phyloP scores from a whole-genome alignment of 2,888 invertebrate species.

The Nomada hirtipes region DNA sequence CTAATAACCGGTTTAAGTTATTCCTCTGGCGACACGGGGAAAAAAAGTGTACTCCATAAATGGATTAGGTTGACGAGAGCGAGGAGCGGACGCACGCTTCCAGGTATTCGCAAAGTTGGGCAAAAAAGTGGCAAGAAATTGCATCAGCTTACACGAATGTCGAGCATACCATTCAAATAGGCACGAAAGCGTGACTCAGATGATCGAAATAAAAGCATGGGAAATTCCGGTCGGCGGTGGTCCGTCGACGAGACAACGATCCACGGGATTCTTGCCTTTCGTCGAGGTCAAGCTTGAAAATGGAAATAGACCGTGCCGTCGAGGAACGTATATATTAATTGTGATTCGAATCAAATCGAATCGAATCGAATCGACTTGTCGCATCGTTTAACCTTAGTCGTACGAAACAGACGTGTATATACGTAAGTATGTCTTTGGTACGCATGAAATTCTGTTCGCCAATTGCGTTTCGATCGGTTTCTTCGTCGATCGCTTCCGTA shows the following conservation, averaged over 20 bases:
- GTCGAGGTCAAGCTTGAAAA: background rate
- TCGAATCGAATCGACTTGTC: slow-evolving; percentile 5
- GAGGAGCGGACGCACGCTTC: slow-evolving; percentile 7
- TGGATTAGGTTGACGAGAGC: slow-evolving; percentile 18
- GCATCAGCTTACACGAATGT: slow-evolving; percentile 38
- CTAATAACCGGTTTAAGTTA: slow-evolving; percentile 50
- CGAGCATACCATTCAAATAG: slow-evolving; percentile 27
- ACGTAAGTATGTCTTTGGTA: background rate
- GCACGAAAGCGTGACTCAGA: slow-evolving; percentile 26
- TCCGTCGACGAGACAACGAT: background rate
- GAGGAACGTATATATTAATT: slow-evolving; percentile 16
- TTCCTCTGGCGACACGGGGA: background rate
- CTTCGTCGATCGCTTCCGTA: too few species aligned
- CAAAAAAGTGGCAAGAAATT: slow-evolving; percentile 44
- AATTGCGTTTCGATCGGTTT: background rate
- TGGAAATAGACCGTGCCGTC: slow-evolving; percentile 11
- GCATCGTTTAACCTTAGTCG: slow-evolving; percentile 31
- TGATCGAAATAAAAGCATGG: slow-evolving; percentile 27
- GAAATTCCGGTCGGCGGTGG: slow-evolving; percentile 7
- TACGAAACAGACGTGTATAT: background rate
- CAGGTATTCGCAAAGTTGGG: slow-evolving; percentile 25
- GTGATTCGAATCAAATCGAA: slow-evolving; percentile 5
- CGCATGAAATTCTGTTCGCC: background rate
- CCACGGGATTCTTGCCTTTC: background rate
- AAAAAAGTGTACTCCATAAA: slow-evolving; percentile 18